Base-by-base conservation (phyloP, 2,113 vertebrate species). In the Lethenteron camtschaticum region DNA sequence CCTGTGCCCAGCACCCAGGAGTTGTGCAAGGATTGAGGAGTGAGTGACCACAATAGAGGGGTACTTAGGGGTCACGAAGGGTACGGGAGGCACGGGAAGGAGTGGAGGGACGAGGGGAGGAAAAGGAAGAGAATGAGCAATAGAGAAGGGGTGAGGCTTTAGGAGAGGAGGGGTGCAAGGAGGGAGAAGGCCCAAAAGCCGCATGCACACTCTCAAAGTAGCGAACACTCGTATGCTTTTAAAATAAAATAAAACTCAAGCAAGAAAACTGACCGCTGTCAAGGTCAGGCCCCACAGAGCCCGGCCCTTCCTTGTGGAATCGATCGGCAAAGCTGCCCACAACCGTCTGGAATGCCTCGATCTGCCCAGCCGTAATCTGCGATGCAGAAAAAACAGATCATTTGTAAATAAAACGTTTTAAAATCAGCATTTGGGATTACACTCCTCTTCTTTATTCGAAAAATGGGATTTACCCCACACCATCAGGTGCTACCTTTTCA, bases 281-380 rank as follows among this genome's bases (percentile, higher is more conserved):
- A 55, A 99, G 83, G 78, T 90, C 74, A 10, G 89, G 83, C 4
- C 86, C 90, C 56, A 88, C 85, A 71, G 86, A 79, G 70, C 88
- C 89, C 41, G 91, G 94, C 0, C 94, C 94, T 56, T 86, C 76
- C 0, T 55, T 71, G 56, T 79, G 76, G 71, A 96, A 90, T 60
- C 80, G 84, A 8, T 77, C 80, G 2, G 85, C 77, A 74, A 96
- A 99, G 18, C 80, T 74, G 2, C 73, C 76, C 68, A 85, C 71
- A 24, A 86, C 79, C 70, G 75, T 76, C 68, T 77, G 80, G 70
- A 81, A 94, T 56, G 81, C 80, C 24, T 78, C 71, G 71, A 80
- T 79, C 57, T 87, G 82, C 2, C 80, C 76, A n/a, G 82, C 76
- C n/a, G 85, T 90, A 60, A 81, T 82, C 91, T 99, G 71, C 72